phyloP scores from a whole-genome alignment of 1,140 invertebrate genomes.

The Tetragonula clypearis region DNA sequence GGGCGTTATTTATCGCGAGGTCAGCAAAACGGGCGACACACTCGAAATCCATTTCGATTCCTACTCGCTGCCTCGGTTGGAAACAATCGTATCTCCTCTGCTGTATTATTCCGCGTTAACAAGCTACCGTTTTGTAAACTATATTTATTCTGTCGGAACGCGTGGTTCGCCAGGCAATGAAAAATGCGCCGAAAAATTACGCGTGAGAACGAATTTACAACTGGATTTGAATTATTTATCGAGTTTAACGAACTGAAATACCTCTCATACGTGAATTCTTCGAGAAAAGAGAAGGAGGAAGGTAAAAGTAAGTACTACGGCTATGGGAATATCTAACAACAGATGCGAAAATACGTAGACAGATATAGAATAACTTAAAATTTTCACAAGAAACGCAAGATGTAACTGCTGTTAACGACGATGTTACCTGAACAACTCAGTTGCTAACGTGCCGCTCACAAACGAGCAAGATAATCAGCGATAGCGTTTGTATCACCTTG shows the following conservation, averaged over 20 bases:
- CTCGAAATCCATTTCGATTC: not conserved
- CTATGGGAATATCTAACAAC: too few species aligned
- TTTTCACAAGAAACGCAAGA: too few species aligned
- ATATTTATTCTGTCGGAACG: not conserved
- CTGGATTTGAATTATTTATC: too few species aligned
- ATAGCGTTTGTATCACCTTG: not conserved
- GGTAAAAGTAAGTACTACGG: too few species aligned
- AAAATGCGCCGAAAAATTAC: not conserved
- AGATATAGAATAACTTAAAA: too few species aligned
- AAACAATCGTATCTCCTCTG: too few species aligned
- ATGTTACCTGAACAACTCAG: not conserved
- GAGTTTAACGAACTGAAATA: not conserved
- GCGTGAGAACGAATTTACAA: not conserved
- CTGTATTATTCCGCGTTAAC: not conserved
- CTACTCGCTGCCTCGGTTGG: too few species aligned
- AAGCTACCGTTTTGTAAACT: not conserved
- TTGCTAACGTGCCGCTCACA: not conserved
- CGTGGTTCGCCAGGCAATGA: accelerated
- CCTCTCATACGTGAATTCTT: accelerated
- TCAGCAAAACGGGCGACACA: not conserved
- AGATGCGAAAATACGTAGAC: too few species aligned
- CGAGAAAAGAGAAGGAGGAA: too few species aligned
- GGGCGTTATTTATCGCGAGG: not conserved
- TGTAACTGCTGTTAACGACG: not conserved
- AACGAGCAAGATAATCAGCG: not conserved